phyloP scores from a whole-genome alignment of 2,113 vertebrate species.

The Sinocyclocheilus grahami region DNA sequence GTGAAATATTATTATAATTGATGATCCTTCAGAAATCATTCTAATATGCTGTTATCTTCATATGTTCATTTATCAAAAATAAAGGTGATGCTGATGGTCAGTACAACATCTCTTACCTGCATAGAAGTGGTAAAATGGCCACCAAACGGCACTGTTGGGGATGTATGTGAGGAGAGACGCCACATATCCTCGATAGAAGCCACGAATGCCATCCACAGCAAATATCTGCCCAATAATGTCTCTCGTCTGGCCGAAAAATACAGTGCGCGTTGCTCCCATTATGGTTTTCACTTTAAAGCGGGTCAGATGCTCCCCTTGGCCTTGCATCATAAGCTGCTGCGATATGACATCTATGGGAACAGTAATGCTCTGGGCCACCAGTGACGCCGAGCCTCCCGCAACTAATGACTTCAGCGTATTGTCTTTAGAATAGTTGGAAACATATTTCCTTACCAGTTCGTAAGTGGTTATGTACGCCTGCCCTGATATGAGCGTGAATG shows the following conservation, averaged over 20 bases:
- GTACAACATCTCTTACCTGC: conserved; percentile 77
- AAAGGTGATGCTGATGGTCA: not conserved
- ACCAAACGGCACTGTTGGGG: conserved; percentile 97
- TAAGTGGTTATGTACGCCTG: conserved; percentile 97
- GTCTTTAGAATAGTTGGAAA: conserved; percentile 83
- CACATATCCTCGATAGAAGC: conserved; percentile 94
- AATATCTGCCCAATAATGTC: conserved; percentile 92
- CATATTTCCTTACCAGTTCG: conserved; percentile 89
- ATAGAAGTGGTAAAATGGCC: conserved; percentile 98
- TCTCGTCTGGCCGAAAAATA: conserved; percentile 86
- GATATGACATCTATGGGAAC: conserved; percentile 95
- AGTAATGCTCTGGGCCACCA: conserved; percentile 96
- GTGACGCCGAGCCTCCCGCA: conserved; percentile 88
- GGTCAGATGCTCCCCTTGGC: conserved; percentile 84
- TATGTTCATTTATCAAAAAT: too few species aligned
- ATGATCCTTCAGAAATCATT: too few species aligned
- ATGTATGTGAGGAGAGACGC: conserved; percentile 96
- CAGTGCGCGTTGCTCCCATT: conserved; percentile 60
- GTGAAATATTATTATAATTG: too few species aligned
- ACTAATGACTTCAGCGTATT: conserved; percentile 92
- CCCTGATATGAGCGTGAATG: conserved; percentile 91
- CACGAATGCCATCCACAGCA: conserved; percentile 83
- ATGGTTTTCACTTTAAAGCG: conserved; percentile 82
- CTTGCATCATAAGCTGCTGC: conserved; percentile 98
- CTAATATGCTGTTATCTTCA: too few species aligned